A percentile compares a stretch with the other conserved stretches of the same genome.
Conservation (phyloP, 2,113 vertebrate genomes). For the Plecotus auritus region DNA sequence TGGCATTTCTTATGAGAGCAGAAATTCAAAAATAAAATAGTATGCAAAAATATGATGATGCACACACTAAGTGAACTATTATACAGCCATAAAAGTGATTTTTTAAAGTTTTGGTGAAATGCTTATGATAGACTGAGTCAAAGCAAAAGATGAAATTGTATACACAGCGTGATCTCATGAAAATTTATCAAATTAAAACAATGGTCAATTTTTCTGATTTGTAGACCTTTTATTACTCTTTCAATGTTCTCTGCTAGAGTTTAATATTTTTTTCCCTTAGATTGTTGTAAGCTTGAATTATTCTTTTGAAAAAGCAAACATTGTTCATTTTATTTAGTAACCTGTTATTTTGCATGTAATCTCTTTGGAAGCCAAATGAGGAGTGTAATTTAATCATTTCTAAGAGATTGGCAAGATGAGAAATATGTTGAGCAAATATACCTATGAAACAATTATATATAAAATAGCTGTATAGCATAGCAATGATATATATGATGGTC, state of each 20-base stretch:
- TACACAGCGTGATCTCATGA: neutral
- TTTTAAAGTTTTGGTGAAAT: neutral
- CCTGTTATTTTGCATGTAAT: neutral
- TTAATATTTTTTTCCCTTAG: neutral
- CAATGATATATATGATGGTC: neutral
- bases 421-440: neutral
- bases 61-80: neutral
- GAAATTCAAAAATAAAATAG: neutral
- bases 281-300: neutral
- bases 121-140: neutral
- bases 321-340: neutral
- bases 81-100: neutral
- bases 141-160: slow-evolving; percentile 1
- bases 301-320: neutral
- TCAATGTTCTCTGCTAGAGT: neutral
- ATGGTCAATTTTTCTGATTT: neutral
- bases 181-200: neutral
- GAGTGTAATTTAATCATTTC: neutral
- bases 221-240: neutral
- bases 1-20: neutral
- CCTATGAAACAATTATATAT: neutral
- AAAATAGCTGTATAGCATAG: neutral
- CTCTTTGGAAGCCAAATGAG: neutral
- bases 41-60: neutral
- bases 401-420: neutral